Evolutionary conservation across 2,888 invertebrate species (phyloP).

Genomic region (Pasiphila rectangulata): DNA sequence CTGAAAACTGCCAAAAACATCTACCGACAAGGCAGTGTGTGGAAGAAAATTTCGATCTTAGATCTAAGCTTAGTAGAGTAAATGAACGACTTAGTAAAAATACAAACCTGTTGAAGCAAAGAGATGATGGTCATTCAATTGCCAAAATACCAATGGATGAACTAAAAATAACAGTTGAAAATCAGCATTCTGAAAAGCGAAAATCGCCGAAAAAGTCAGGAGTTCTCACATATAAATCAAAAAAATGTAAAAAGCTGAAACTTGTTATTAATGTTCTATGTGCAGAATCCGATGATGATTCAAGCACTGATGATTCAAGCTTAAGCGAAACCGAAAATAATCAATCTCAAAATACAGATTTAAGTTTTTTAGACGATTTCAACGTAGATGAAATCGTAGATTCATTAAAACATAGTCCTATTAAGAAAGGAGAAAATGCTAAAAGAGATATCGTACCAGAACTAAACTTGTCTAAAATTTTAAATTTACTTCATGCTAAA

Average conservation of each 20-base stretch:
- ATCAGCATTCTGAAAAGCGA: conserved; percentile 13
- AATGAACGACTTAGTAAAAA: conserved; percentile 17
- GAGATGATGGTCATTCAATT: conserved; percentile 5
- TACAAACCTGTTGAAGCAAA: conserved; percentile 14
- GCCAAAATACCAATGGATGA: conserved; percentile 32
- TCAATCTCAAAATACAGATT: conserved; percentile 38
- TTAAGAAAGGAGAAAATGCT: conserved; percentile 15
- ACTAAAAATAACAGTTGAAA: conserved; percentile 37
- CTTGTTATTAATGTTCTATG: conserved; percentile 50
- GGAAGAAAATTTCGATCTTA: conserved; percentile 32
- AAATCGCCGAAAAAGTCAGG: conserved; percentile 12
- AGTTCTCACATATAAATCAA: conserved; percentile 25
- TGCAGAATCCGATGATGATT: conserved; percentile 26
- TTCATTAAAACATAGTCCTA: conserved; percentile 41
- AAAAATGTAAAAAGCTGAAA: conserved; percentile 44
- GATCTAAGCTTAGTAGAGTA: conserved; percentile 36
- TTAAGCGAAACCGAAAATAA: conserved; percentile 6
- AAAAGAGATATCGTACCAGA: conserved; percentile 2
- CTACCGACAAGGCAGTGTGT: conserved; percentile 15
- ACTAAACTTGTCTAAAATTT: conserved; percentile 3
- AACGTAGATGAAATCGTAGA: conserved; percentile 62
- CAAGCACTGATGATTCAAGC: conserved; percentile 21
- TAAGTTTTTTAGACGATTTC: conserved; percentile 63
- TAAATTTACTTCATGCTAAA: conserved; percentile 8
- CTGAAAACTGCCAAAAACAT: conserved; percentile 15